Evolutionary conservation across 2,797 vertebrate species (phyloP), one percentile per base, ranked within the genome.

Genomic region (Psittacula echo): DNA sequence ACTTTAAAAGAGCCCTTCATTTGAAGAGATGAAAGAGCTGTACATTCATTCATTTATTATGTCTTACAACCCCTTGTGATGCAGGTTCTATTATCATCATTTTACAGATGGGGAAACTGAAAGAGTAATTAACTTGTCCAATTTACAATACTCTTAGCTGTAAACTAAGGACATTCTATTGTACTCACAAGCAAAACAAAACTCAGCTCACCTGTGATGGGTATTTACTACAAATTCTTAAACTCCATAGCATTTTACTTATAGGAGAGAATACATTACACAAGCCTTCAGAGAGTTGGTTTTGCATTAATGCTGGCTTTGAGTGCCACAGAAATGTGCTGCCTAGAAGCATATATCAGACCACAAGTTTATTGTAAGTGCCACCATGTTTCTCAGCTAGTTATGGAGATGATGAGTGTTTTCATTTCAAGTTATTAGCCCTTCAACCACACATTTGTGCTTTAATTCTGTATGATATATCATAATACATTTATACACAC

Each of bases 1-100:
- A 94, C 90, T 97, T 96, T 94, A 88, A 94, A 86, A 94, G 71
- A 94, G 64, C 74, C 85, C 86, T 96, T 95, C 77, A 95, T 94
- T 90, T 93, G 24, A 90, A 58, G 65, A 93, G 90, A 93, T 90
- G 88, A 92, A 94, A 95, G 72, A 72, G 77, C 45, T 86, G 68
- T 90, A 93, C 30, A 62, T 87, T 91, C 67, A 67, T 90, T 90
- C 87, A 64, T 90, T 96, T 71, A 87, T 89, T 95, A 93, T 90
- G 72, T 72, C 86, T 94, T 93, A 96, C 8, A 42, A 82, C 77
- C 71, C 71, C 48, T 21, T 95, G 94, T 93, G 94, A 94, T 85
- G 65, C 79, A 92, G 80, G 83, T 89, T 84, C 53, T 94, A 95
- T 93, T 89, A 96, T 77, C 70, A 80, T 60, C 56, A 80, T 87